Evolutionary conservation across 2,888 invertebrate genomes (phyloP), one percentile per base, ranked within the genome.

Genomic region (Melieria picta): DNA sequence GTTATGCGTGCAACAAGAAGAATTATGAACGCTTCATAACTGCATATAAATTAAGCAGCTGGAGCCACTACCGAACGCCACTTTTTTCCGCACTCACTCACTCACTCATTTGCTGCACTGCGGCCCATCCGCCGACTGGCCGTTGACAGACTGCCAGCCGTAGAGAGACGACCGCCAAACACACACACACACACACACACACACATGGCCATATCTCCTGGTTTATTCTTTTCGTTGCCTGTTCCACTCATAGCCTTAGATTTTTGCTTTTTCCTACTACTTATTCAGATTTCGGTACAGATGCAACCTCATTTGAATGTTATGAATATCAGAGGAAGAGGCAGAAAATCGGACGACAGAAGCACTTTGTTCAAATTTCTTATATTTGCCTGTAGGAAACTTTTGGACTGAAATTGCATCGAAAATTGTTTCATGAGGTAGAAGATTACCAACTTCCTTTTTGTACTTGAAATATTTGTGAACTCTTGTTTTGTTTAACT

Each of bases 1-100:
- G 56, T 69, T 61, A 52, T 57, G 48, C 71, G 57, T 62, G 71
- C 55, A 58, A 60, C 63, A 60, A 65, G 42, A 61, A 73, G 71
- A 74, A 75, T 78, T 77, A 79, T 78, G 78, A 78, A 76, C 76
- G 76, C 77, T 73, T 79, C 77, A 78, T 78, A 79, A 77, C 79
- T 79, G 79, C 78, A 79, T 78, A 78, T 77, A 78, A 79, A 79
- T 79, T 79, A 79, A 76, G 52, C 62, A 47, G 68, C 48, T 61
- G 61, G 48, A 61, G 68, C 60, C 61, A 68, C 68, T 68, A 52
- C 67, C 60, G 50, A 60, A 48, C 50, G 67, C 67, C 50, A 68
- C 67, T 43, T 58, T 42, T 61, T 68, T 60, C 13, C 16, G 7
- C 48, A 13, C 16, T 58, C 13, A 43, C 50, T n/a, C n/a, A 50